phyloP scores from a whole-genome alignment of 53 echinoderm and acorn worm species.

The Actinopyga echinites region DNA sequence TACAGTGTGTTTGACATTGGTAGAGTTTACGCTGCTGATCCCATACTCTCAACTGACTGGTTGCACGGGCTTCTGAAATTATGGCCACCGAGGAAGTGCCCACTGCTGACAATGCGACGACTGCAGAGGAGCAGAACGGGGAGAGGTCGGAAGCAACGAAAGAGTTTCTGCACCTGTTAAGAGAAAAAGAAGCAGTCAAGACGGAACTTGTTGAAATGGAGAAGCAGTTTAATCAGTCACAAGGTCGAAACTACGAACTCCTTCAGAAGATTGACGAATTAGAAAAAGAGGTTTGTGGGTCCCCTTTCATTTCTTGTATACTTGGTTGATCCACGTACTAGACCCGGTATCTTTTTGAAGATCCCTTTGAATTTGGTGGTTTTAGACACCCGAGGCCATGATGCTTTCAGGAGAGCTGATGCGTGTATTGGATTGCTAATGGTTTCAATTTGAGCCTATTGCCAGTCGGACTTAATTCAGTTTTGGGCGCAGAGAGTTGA shows the following conservation, averaged over 20 bases:
- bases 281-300: conserved; percentile 76
- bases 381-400: too few relatives aligned
- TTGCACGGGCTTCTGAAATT: neutral
- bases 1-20: too few relatives aligned
- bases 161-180: conserved; percentile 80
- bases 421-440: too few relatives aligned
- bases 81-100: neutral
- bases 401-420: too few relatives aligned
- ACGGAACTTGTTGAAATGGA: conserved; percentile 65
- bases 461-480: too few relatives aligned
- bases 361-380: neutral
- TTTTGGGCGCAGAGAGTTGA: too few relatives aligned
- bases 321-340: neutral
- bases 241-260: conserved; percentile 79
- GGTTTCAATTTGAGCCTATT: too few relatives aligned
- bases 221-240: conserved; percentile 62
- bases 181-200: conserved; percentile 77
- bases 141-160: conserved; percentile 52
- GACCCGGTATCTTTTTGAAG: neutral
- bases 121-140: neutral
- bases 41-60: too few relatives aligned
- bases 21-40: too few relatives aligned
- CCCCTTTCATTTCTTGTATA: too few relatives aligned
- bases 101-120: neutral
- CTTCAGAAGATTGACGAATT: conserved; percentile 79